phyloP scores from a whole-genome alignment of 2,113 vertebrate species.

The Lamprotornis superbus region DNA sequence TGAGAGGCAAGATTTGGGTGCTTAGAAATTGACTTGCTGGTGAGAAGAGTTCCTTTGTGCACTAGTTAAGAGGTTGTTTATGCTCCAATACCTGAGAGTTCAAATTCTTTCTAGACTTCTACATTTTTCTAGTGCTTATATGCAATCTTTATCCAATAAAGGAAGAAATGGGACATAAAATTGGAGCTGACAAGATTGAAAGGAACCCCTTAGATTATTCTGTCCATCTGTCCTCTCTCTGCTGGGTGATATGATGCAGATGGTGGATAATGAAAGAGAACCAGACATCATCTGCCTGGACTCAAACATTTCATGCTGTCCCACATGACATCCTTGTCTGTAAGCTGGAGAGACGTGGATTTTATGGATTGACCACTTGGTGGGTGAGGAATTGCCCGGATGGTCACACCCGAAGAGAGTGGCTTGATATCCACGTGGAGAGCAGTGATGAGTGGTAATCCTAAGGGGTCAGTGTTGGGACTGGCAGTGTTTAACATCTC shows the following conservation, averaged over 20 bases:
- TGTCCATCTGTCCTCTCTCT: neutral
- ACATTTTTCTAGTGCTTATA: neutral
- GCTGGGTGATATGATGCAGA: neutral
- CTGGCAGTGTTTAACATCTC: neutral
- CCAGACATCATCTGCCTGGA: neutral
- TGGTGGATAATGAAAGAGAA: neutral
- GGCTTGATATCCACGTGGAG: no score
- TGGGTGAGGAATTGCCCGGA: neutral
- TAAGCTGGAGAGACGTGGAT: neutral
- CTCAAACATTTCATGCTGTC: neutral
- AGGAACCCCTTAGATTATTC: neutral
- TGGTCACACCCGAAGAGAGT: neutral
- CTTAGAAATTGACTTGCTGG: neutral
- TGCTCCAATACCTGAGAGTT: neutral
- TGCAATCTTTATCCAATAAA: neutral
- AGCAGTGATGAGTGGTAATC: no score
- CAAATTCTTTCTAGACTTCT: neutral
- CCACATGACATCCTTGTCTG: neutral
- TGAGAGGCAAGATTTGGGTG: neutral
- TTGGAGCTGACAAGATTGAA: neutral
- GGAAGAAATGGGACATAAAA: neutral
- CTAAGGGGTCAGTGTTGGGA: neutral
- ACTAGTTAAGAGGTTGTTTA: constrained; percentile 40
- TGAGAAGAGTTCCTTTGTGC: neutral
- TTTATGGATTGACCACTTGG: rapidly evolving